phyloP scores from a whole-genome alignment of 1,140 invertebrate species.

The Bombyx mori region DNA sequence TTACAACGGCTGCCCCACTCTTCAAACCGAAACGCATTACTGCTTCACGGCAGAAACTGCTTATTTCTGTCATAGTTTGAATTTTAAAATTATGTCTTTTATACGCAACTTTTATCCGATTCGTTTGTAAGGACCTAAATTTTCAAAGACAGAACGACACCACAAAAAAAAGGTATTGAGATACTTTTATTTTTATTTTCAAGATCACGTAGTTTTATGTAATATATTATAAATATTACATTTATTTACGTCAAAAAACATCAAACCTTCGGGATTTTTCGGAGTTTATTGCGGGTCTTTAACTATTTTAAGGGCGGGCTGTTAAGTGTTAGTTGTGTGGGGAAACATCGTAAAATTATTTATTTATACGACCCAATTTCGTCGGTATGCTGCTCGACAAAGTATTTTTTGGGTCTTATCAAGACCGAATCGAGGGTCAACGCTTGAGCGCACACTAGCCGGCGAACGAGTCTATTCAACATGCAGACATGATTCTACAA shows the following conservation, averaged over 20 bases:
- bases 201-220: too few relatives aligned
- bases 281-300: slow-evolving; percentile 19
- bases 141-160: too few relatives aligned
- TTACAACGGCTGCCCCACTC: too few relatives aligned
- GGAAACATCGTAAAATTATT: slow-evolving; percentile 53
- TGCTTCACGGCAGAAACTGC: too few relatives aligned
- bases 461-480: slow-evolving; percentile 25
- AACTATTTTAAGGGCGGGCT: slow-evolving; percentile 31
- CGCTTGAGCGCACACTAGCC: slow-evolving; percentile 44
- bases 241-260: too few relatives aligned
- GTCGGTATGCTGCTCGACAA: slow-evolving; percentile 44
- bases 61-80: too few relatives aligned
- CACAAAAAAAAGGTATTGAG: too few relatives aligned
- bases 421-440: slow-evolving; percentile 55
- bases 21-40: too few relatives aligned
- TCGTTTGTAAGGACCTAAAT: too few relatives aligned
- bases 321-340: slow-evolving; percentile 34
- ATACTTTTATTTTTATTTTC: too few relatives aligned
- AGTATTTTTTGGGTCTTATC: slow-evolving; percentile 57
- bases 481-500: slow-evolving; percentile 4
- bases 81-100: not conserved
- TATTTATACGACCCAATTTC: slow-evolving; percentile 62
- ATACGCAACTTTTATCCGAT: not conserved
- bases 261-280: too few relatives aligned
- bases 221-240: too few relatives aligned